A percentile compares a stretch with the other conserved stretches of the same genome.
Evolutionary conservation across 2,797 vertebrate genomes (phyloP).

Genomic region (Podarcis siculus): DNA sequence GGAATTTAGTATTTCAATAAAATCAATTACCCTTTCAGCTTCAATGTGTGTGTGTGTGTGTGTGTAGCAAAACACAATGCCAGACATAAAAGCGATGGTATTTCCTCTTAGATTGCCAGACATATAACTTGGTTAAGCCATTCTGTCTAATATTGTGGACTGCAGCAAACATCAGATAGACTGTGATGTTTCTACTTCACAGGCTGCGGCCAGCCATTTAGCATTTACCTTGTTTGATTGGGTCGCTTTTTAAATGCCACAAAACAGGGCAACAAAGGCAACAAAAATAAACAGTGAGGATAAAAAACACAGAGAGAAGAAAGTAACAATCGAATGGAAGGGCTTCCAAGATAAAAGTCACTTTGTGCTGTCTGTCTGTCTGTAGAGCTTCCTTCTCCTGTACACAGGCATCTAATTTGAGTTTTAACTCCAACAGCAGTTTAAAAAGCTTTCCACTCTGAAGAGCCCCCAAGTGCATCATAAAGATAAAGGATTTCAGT

Average conservation of each 20-base stretch:
- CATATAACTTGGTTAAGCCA: constrained; percentile 74
- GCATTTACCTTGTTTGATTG: constrained; percentile 84
- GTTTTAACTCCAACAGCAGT: constrained; percentile 91
- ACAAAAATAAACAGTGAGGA: constrained; percentile 83
- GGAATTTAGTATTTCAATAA: constrained; percentile 45
- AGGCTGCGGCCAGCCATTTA: constrained; percentile 77
- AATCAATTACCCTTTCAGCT: constrained; percentile 53
- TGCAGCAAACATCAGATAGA: constrained; percentile 74
- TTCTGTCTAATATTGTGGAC: constrained; percentile 60
- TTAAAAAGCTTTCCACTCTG: constrained; percentile 96
- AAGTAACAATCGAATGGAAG: constrained; percentile 82
- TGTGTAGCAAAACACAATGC: constrained; percentile 78
- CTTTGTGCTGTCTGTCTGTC: constrained; percentile 90
- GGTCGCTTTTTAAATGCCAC: constrained; percentile 88
- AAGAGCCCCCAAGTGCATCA: constrained; percentile 94
- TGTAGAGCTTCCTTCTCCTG: constrained; percentile 80
- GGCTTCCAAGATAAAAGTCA: constrained; percentile 92
- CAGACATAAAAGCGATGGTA: constrained; percentile 72
- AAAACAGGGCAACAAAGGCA: constrained; percentile 90
- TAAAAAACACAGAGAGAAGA: constrained; percentile 77
- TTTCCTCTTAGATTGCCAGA: constrained; percentile 77
- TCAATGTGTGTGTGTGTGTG: constrained; percentile 43
- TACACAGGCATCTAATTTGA: constrained; percentile 89
- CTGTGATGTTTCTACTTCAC: constrained; percentile 83
- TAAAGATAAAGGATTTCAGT: constrained; percentile 97